Percentiles rank a stretch among this genome's conserved stretches.
These are phyloP conservation scores for Psilanteris sp. DNA, from an alignment of 1,140 invertebrate species.

Conservation along the genomic window DNA sequence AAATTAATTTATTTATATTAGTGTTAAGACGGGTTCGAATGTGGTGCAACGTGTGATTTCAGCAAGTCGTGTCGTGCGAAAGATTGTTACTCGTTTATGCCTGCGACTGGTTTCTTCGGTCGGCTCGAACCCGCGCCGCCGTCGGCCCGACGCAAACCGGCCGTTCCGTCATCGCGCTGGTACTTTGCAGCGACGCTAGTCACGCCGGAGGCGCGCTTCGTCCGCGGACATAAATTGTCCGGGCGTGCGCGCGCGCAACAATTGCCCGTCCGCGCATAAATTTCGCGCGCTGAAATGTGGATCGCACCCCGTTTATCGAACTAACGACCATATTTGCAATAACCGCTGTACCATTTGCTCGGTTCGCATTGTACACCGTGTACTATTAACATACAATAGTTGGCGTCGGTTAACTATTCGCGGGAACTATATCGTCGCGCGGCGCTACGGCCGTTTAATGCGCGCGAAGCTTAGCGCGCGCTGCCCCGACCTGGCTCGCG, in stretches of 20 bases:
- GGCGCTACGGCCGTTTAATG: conserved; percentile 34
- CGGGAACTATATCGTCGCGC: conserved; percentile 51
- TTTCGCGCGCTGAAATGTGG: conserved; percentile 43
- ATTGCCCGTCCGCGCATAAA: conserved; percentile 33
- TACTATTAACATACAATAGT: conserved; percentile 62
- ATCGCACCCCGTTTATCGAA: conserved; percentile 52
- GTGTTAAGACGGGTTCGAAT: too few species aligned
- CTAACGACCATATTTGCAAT: conserved; percentile 57
- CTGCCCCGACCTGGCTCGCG: conserved; percentile 26
- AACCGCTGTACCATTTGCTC: conserved; percentile 50
- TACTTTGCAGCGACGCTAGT: conserved; percentile 51
- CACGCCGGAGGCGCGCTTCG: conserved; percentile 21
- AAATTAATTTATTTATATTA: conserved; percentile 52
- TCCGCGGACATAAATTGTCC: conserved; percentile 42
- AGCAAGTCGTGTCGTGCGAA: neutral
- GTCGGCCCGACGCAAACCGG: too few species aligned
- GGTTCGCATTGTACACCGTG: conserved; percentile 30
- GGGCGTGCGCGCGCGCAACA: conserved; percentile 36
- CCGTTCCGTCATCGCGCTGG: conserved; percentile 21
- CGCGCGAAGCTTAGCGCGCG: conserved; percentile 32
- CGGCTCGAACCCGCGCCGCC: neutral
- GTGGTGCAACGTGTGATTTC: neutral
- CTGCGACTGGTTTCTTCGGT: too few species aligned
- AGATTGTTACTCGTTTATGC: conserved; percentile 10
- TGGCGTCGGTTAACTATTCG: conserved; percentile 46